A percentile compares a stretch with the other conserved stretches of the same genome.
Evolutionary conservation across 2,797 vertebrate genomes (phyloP).

Genomic region (Hemibagrus guttatus): DNA sequence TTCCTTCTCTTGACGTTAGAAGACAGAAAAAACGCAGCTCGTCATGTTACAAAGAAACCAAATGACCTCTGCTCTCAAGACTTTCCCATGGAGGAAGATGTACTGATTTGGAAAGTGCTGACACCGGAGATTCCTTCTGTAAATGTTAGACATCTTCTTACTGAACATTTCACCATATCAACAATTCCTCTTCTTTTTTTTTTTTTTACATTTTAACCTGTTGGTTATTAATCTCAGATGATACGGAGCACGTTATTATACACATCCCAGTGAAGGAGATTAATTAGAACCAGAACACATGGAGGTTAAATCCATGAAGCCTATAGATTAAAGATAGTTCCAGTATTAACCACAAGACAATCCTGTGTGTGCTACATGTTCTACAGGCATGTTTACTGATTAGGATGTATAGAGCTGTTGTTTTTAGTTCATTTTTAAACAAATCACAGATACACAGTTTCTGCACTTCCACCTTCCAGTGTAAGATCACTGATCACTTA

Average conservation of each 20-base stretch:
- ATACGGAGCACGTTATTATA: neutral
- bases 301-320: neutral
- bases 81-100: neutral
- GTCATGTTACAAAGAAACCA: slow-evolving; percentile 7
- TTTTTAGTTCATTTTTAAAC: too few relatives aligned
- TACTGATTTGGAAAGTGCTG: neutral
- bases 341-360: neutral
- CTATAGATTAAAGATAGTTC: neutral
- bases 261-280: neutral
- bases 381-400: neutral
- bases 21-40: neutral
- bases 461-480: neutral
- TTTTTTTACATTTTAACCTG: neutral
- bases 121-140: neutral
- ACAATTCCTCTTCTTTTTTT: neutral
- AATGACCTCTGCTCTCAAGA: neutral
- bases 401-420: neutral
- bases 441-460: neutral
- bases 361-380: neutral
- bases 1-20: neutral
- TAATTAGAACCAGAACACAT: neutral
- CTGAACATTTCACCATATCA: neutral
- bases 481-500: neutral
- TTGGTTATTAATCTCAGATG: neutral
- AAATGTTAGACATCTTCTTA: neutral